These are phyloP conservation scores for Acanthosepion pharaonis DNA, from an alignment of 2,888 invertebrate genomes.

Conservation along the genomic window DNA sequence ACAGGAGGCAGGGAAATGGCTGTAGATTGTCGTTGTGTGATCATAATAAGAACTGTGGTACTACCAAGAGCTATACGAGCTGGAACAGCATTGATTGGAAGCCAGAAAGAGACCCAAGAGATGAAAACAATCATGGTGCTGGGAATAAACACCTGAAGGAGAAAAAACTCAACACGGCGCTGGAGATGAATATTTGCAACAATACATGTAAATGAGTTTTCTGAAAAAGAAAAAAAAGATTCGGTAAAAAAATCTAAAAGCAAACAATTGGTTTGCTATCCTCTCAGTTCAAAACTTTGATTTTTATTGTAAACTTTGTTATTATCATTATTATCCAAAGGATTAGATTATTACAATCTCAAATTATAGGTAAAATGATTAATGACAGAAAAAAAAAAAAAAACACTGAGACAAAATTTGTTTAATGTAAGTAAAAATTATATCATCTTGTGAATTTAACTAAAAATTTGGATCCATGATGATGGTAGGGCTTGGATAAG, in stretches of 20 bases:
- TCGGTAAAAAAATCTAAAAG: background rate
- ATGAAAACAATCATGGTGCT: conserved; percentile 42
- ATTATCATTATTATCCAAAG: no score
- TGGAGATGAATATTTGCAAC: conserved; percentile 38
- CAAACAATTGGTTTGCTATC: background rate
- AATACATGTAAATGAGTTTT: conserved; percentile 37
- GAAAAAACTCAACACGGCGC: conserved; percentile 37
- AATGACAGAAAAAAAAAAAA: no score
- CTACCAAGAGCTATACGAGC: conserved; percentile 37
- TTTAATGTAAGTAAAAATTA: no score
- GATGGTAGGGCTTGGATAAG: no score
- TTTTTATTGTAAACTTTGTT: no score
- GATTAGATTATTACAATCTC: no score
- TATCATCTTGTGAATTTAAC: no score
- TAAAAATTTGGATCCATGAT: no score
- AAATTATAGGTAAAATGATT: no score
- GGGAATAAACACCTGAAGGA: conserved; percentile 34
- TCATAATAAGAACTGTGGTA: conserved; percentile 44
- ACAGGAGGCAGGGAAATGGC: conserved; percentile 39
- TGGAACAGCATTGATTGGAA: conserved; percentile 43
- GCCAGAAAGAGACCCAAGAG: conserved; percentile 42
- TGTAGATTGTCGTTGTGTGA: conserved; percentile 41
- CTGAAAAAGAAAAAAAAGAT: conserved; percentile 24
- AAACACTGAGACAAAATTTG: no score
- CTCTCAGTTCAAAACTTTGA: background rate